Evolutionary conservation across 2,797 vertebrate species (phyloP).

Genomic region (Acridotheres tristis): DNA sequence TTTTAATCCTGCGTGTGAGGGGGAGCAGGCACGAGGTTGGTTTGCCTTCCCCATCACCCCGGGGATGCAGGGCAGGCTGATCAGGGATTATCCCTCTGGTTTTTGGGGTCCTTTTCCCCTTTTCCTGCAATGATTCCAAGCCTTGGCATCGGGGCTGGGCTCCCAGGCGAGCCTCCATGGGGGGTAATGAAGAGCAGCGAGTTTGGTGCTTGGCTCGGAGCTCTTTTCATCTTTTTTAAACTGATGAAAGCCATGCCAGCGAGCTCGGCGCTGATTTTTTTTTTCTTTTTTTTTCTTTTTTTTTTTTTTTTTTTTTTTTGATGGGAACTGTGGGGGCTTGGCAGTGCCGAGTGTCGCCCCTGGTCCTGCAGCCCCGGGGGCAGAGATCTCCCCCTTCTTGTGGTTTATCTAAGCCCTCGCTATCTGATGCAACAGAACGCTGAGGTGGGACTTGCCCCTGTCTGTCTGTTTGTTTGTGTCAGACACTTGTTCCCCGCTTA

Average conservation of each 20-base stretch:
- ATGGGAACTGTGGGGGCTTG: conserved; percentile 69
- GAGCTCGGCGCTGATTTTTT: conserved; percentile 40
- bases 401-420: conserved; percentile 43
- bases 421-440: conserved; percentile 53
- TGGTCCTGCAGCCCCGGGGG: conserved; percentile 43
- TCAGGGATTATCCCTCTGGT: fast-evolving
- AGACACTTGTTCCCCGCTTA: conserved; percentile 59
- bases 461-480: conserved; percentile 67
- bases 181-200: conserved; percentile 53
- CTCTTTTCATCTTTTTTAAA: conserved; percentile 67
- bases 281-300: background rate
- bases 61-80: fast-evolving
- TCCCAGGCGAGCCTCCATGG: conserved; percentile 33
- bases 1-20: fast-evolving
- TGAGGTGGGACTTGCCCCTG: conserved; percentile 60
- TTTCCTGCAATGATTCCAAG: fast-evolving
- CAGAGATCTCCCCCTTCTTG: conserved; percentile 69
- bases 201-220: conserved; percentile 27
- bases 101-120: background rate
- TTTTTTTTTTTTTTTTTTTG: conserved; percentile 66
- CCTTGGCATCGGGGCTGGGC: background rate
- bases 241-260: conserved; percentile 50
- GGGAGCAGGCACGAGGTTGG: fast-evolving
- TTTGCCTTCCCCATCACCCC: background rate
- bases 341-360: conserved; percentile 55